Evolutionary conservation across 2,113 vertebrate species (phyloP), one percentile per base, ranked within the genome.

Genomic region (Sylvilagus bachmani): DNA sequence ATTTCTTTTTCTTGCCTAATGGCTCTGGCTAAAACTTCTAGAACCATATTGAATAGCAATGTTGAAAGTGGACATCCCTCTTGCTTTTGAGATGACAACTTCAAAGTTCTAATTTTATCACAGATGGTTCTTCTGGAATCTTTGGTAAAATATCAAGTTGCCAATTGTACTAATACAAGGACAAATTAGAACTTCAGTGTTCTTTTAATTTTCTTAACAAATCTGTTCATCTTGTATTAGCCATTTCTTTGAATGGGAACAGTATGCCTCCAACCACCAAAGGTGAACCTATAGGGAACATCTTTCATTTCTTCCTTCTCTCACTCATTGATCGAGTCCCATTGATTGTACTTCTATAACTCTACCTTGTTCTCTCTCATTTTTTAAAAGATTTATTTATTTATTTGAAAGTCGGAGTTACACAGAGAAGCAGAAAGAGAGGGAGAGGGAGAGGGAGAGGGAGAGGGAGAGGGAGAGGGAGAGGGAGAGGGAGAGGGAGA

Each of bases 81-180:
- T 80, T 82, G 58, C 70, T 75, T 88, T 55, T 49, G 73, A 53
- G 51, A 2, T 21, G 7, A 66, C 17, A 82, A 81, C 27, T 82
- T 61, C n/a, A 66, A 81, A 82, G 29, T 58, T 67, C 29, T 79
- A 93, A 36, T 67, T 93, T 82, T 58, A 75, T 80, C 58, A 33
- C 31, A 75, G 49, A 38, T 5, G 21, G 31, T 74, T 74, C 84
- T 87, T 71, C 27, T 81, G 85, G 38, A 66, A 88, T 82, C 67
- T 74, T 53, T 36, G 13, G 38, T 81, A 66, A 75, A 73, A 55
- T n/a, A 88, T 61, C 25, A 71, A 74, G 81, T 12, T 66, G 22
- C 78, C 22, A 67, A 21, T 2, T 58, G 69, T 36, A 67, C 16
- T 33, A 58, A 49, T 33, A 33, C 21, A 83, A 58, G 33, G 17